These are phyloP conservation scores for Troides helena DNA, from an alignment of 2,888 invertebrate genomes.

Conservation along the genomic window DNA sequence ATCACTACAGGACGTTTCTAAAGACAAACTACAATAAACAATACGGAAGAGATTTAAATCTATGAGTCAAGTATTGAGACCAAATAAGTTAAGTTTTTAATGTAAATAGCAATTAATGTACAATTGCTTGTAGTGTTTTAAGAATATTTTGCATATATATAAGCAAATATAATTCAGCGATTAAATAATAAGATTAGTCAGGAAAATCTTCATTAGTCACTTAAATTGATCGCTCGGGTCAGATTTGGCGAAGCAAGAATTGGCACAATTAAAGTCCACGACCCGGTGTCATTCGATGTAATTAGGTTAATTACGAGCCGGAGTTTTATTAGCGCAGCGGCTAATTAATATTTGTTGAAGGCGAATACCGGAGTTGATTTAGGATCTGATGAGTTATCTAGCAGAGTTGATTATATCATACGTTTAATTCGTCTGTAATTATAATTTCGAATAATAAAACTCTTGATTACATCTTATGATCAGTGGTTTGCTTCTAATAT, in stretches of 20 bases:
- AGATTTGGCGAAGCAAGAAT: slow-evolving; percentile 47
- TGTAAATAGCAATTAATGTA: neutral
- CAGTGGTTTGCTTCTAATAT: no score
- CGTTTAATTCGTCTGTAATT: neutral
- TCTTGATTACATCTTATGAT: neutral
- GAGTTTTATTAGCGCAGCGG: slow-evolving; percentile 65
- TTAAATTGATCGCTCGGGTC: slow-evolving; percentile 37
- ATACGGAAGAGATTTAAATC: neutral
- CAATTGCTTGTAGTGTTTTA: neutral
- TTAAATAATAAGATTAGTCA: slow-evolving; percentile 8
- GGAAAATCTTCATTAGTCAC: slow-evolving; percentile 23
- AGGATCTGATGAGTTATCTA: slow-evolving; percentile 22
- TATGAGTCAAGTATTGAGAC: neutral
- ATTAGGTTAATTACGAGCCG: slow-evolving; percentile 72
- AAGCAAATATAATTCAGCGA: neutral
- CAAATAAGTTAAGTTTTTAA: neutral
- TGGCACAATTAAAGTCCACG: slow-evolving; percentile 48
- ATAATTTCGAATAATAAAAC: neutral
- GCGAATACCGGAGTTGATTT: slow-evolving; percentile 38
- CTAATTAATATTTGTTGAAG: slow-evolving; percentile 55
- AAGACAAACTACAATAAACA: slow-evolving; percentile 1
- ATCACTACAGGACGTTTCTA: slow-evolving; percentile 8
- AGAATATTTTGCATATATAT: neutral
- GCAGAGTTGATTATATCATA: neutral
- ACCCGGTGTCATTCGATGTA: slow-evolving; percentile 59